These are phyloP conservation scores for Papio anubis DNA, from an alignment of 2,113 vertebrate species.

Conservation along the genomic window DNA sequence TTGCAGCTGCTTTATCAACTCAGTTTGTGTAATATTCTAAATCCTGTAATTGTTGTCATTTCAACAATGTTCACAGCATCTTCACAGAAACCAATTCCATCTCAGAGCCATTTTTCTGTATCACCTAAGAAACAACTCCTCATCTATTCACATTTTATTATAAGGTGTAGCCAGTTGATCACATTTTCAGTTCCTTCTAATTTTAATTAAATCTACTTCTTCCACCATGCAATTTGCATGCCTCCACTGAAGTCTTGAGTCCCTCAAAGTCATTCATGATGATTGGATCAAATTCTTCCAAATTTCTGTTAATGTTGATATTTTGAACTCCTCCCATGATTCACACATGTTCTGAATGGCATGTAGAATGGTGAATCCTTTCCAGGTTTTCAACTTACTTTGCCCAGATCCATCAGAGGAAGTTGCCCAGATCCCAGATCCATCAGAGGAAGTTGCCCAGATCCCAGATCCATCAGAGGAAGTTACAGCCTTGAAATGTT, in stretches of 20 bases:
- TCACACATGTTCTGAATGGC: neutral
- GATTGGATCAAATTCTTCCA: neutral
- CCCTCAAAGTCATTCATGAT: neutral
- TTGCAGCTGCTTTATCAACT: neutral
- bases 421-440: too few species aligned
- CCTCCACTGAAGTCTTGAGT: neutral
- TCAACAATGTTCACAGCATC: neutral
- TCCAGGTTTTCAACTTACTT: neutral
- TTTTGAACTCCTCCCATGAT: neutral
- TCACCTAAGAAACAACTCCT: neutral
- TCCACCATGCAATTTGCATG: too few species aligned
- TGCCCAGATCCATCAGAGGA: neutral
- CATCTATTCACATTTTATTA: neutral
- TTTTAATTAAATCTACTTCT: too few species aligned
- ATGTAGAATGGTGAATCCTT: neutral
- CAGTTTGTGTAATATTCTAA: neutral
- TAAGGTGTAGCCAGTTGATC: too few species aligned
- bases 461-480: neutral
- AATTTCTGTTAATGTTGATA: neutral
- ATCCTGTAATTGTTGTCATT: neutral
- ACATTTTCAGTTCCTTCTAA: neutral
- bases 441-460: too few species aligned
- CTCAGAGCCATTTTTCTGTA: too few species aligned
- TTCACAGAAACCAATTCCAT: neutral
- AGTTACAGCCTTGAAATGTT: neutral